A percentile compares a stretch with the other conserved stretches of the same genome.
phyloP scores from a whole-genome alignment of 2,888 invertebrate species.

The Podotricha telesiphe region DNA sequence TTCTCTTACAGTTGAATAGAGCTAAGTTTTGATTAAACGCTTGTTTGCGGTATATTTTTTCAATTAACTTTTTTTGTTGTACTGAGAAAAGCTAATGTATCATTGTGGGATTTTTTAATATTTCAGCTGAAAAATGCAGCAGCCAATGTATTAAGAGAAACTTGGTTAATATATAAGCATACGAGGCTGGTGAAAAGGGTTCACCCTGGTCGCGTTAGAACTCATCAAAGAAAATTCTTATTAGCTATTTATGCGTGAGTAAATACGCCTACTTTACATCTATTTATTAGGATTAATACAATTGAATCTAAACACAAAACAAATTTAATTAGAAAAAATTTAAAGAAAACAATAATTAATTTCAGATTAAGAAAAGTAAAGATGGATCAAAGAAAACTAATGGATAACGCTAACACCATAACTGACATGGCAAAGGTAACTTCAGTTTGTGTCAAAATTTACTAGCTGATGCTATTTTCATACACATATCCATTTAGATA shows the following conservation, averaged over 20 bases:
- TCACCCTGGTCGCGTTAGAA: constrained; percentile 96
- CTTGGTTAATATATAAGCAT: constrained; percentile 99
- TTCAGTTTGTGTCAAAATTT: constrained; percentile 48
- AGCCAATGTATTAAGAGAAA: constrained; percentile 99
- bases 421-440: constrained; percentile 99
- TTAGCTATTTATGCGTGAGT: constrained; percentile 99
- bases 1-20: constrained; percentile 15
- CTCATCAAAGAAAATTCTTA: constrained; percentile 99
- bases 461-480: constrained; percentile 70
- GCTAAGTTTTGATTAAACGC: constrained; percentile 27
- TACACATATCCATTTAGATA: constrained; percentile 68
- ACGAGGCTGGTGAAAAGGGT: constrained; percentile 99
- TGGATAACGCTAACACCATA: constrained; percentile 99
- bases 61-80: constrained; percentile 14
- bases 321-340: background rate
- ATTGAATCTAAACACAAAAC: background rate
- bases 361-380: constrained; percentile 98
- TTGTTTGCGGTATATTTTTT: constrained; percentile 34
- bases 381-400: constrained; percentile 99
- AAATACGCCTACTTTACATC: constrained; percentile 25
- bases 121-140: constrained; percentile 99
- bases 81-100: constrained; percentile 13
- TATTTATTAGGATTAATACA: background rate
- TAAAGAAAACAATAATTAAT: constrained; percentile 45
- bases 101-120: constrained; percentile 42